These are phyloP conservation scores for Acanthurus leucopareius DNA, from an alignment of 2,797 vertebrate genomes.

Conservation along the genomic window DNA sequence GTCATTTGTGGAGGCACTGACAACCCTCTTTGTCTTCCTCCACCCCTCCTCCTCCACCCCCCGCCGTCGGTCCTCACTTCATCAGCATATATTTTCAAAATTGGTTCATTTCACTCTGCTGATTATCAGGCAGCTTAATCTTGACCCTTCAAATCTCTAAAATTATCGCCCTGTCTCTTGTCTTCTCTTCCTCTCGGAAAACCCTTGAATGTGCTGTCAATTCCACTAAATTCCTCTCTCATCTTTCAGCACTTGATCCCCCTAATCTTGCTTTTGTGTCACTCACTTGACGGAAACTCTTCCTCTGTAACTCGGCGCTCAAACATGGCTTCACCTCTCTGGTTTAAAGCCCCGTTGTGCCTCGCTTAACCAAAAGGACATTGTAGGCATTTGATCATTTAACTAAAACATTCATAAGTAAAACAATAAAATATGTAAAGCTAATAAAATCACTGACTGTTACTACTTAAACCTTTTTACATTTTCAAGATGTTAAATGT, in stretches of 20 bases:
- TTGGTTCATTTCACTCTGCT: slow-evolving; percentile 76
- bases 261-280: slow-evolving; percentile 80
- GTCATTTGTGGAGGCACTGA: slow-evolving; percentile 60
- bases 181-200: slow-evolving; percentile 66
- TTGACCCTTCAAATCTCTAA: slow-evolving; percentile 82
- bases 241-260: slow-evolving; percentile 74
- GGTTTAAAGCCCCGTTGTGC: slow-evolving; percentile 40
- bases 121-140: slow-evolving; percentile 83
- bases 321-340: slow-evolving; percentile 54
- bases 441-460: slow-evolving; percentile 3
- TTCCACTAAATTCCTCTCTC: slow-evolving; percentile 77
- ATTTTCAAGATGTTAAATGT: background rate
- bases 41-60: background rate
- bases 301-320: slow-evolving; percentile 64
- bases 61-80: slow-evolving; percentile 11
- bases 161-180: slow-evolving; percentile 76
- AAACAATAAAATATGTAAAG: background rate
- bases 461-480: background rate
- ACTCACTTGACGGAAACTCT: slow-evolving; percentile 73
- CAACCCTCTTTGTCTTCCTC: slow-evolving; percentile 36
- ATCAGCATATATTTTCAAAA: slow-evolving; percentile 74
- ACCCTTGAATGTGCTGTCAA: slow-evolving; percentile 76
- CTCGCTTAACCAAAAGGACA: slow-evolving; percentile 2
- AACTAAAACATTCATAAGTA: slow-evolving; percentile 2
- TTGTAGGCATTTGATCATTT: slow-evolving; percentile 29